phyloP scores from a whole-genome alignment of 2,113 vertebrate genomes.

The Aspidoscelis tigris region DNA sequence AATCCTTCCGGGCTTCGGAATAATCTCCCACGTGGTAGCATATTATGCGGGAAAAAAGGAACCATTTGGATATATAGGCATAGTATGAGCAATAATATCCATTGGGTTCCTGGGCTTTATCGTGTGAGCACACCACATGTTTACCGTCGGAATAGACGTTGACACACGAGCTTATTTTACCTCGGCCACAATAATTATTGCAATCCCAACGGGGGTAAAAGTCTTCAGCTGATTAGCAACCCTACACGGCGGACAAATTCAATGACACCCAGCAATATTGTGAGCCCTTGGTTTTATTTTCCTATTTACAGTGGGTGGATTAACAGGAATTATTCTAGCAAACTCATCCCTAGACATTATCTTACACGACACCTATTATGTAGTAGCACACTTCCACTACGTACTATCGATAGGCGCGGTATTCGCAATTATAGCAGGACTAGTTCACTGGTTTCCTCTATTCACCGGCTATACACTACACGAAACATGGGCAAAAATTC shows the following conservation, averaged over 20 bases:
- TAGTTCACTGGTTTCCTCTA: conserved; percentile 15
- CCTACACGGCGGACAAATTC: neutral
- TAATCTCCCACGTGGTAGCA: conserved; percentile 22
- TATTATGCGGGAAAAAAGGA: conserved; percentile 48
- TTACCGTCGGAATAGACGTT: conserved; percentile 53
- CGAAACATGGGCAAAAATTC: neutral
- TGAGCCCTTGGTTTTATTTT: conserved; percentile 6
- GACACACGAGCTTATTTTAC: conserved; percentile 67
- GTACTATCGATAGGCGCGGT: neutral
- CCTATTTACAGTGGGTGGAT: neutral
- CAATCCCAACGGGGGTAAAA: conserved; percentile 19
- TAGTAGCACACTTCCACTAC: conserved; percentile 13
- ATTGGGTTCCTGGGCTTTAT: conserved; percentile 46
- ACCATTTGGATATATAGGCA: conserved; percentile 61
- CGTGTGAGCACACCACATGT: conserved; percentile 55
- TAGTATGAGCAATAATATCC: conserved; percentile 58
- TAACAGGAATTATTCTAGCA: neutral
- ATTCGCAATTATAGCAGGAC: neutral
- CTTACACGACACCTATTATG: neutral
- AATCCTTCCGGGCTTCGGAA: conserved; percentile 41
- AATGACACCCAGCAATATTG: neutral
- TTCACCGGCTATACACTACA: conserved; percentile 12
- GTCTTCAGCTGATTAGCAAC: neutral
- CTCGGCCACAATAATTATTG: conserved; percentile 65
- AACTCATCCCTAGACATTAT: conserved; percentile 9